Conservation (phyloP, 2,113 vertebrate genomes). For the Loxodonta africana region DNA sequence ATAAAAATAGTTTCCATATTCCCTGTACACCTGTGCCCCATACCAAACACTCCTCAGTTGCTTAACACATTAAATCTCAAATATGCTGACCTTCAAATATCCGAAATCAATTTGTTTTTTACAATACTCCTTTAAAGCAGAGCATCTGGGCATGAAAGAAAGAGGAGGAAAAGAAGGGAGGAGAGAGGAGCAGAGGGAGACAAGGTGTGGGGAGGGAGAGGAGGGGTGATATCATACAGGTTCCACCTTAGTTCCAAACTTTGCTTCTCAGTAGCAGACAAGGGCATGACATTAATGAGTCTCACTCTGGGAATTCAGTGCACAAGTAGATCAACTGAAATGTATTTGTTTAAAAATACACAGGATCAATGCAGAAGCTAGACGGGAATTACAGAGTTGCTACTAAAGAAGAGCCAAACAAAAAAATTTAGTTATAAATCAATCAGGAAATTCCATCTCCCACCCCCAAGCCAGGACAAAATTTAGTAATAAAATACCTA, state of each 20-base stretch:
- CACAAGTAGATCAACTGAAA: not conserved
- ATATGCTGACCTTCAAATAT: not conserved
- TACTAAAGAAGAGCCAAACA: not conserved
- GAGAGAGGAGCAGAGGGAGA: no score
- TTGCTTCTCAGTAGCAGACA: not conserved
- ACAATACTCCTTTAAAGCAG: not conserved
- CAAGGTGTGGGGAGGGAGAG: no score
- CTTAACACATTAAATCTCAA: not conserved
- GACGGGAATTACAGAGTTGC: not conserved
- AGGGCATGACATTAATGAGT: not conserved
- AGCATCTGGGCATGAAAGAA: not conserved
- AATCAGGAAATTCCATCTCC: slow-evolving; percentile 59
- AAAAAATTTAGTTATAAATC: slow-evolving; percentile 35
- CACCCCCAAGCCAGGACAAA: slow-evolving; percentile 16
- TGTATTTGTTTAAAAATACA: not conserved
- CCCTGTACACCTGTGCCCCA: not conserved
- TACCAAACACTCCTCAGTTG: not conserved
- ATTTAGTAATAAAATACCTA: slow-evolving; percentile 60
- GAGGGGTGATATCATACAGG: not conserved
- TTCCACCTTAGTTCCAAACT: not conserved
- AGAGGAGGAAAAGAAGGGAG: no score
- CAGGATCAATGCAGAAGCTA: not conserved
- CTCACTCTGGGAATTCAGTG: not conserved
- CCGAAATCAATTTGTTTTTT: slow-evolving; percentile 4
- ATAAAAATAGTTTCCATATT: not conserved